These are phyloP conservation scores for Syngnathus rostellatus DNA, from an alignment of 2,797 vertebrate genomes.

Conservation along the genomic window DNA sequence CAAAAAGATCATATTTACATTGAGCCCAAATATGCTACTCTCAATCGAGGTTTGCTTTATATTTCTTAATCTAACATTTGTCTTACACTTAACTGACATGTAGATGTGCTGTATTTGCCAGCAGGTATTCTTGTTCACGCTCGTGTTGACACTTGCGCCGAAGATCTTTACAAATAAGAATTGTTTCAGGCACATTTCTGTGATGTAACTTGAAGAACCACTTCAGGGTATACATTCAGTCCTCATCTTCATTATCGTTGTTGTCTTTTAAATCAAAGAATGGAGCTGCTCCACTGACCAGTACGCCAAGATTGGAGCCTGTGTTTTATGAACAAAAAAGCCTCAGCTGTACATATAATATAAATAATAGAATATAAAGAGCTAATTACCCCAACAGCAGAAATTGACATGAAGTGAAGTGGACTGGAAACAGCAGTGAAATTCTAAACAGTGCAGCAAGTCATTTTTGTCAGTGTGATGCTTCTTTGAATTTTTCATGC, in stretches of 20 bases:
- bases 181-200: background rate
- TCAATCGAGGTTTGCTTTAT: background rate
- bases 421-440: constrained; percentile 43
- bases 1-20: background rate
- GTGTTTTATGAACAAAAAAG: constrained; percentile 25
- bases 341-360: constrained; percentile 29
- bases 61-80: background rate
- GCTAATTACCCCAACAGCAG: constrained; percentile 26
- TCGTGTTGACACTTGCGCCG: background rate
- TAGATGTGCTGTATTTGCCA: background rate
- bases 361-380: constrained; percentile 13
- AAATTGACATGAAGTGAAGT: constrained; percentile 46
- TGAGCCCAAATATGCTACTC: background rate
- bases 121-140: background rate
- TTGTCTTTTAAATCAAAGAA: constrained; percentile 34
- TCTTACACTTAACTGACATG: background rate
- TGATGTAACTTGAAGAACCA: background rate
- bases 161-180: background rate
- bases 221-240: constrained; percentile 10
- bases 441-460: constrained; percentile 40
- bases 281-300: constrained; percentile 35
- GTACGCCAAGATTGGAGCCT: constrained; percentile 22
- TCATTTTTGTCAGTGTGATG: constrained; percentile 56
- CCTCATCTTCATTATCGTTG: constrained; percentile 42
- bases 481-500: constrained; percentile 65